Evolutionary conservation across 1,140 invertebrate genomes (phyloP).

Genomic region (Trichogramma pretiosum): DNA sequence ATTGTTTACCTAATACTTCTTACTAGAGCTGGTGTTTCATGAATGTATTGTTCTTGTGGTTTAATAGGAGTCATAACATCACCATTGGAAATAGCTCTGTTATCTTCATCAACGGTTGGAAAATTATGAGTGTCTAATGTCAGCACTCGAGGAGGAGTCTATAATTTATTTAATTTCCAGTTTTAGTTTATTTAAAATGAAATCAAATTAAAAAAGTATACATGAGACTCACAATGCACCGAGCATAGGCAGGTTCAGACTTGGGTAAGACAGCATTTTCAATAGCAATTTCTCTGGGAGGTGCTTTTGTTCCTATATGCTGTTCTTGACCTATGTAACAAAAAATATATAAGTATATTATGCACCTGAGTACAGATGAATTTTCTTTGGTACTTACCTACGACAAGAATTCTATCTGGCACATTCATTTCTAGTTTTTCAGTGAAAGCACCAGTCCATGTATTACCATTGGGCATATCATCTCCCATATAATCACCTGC

Average conservation of each 20-base stretch:
- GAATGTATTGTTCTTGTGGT: constrained; percentile 19
- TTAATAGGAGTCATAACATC: constrained; percentile 20
- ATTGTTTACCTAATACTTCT: constrained; percentile 31
- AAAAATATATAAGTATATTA: background rate
- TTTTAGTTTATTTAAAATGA: background rate
- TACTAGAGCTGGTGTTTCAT: constrained; percentile 30
- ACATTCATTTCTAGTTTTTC: constrained; percentile 82
- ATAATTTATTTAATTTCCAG: constrained; percentile 14
- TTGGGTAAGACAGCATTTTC: constrained; percentile 67
- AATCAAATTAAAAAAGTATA: constrained; percentile 12
- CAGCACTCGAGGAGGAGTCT: constrained; percentile 72
- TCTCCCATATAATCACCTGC: constrained; percentile 60
- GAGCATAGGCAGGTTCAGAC: constrained; percentile 58
- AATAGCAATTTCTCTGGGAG: constrained; percentile 72
- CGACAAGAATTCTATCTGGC: constrained; percentile 80
- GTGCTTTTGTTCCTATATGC: constrained; percentile 69
- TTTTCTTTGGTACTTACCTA: constrained; percentile 45
- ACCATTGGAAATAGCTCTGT: constrained; percentile 30
- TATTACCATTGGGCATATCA: constrained; percentile 50
- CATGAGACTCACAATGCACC: constrained; percentile 59
- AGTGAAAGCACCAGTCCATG: constrained; percentile 51
- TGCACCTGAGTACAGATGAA: background rate
- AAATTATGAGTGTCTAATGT: constrained; percentile 74
- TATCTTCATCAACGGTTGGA: constrained; percentile 60
- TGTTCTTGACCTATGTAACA: constrained; percentile 60